Evolutionary conservation across 2,113 vertebrate genomes (phyloP), one percentile per base, ranked within the genome.

Genomic region (Cavia aperea): DNA sequence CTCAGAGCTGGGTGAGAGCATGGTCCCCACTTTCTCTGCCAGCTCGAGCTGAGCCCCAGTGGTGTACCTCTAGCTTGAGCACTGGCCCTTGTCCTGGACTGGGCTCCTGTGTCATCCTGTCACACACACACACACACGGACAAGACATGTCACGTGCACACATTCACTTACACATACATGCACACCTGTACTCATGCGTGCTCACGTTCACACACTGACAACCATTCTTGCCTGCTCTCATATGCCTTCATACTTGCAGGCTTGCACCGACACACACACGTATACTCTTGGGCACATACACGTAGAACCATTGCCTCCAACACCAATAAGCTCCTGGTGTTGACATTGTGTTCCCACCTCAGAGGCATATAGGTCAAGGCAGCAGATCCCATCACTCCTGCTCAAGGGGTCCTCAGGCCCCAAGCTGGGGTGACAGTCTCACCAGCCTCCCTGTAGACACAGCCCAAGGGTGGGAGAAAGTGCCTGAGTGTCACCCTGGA

Each of bases 101-200:
- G 2, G 33, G 33, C 83, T 31, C 39, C 77, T 78, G 7, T 82
- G 43, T 33, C 33, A 19, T 56, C 43, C 2, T 39, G 14, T 16
- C 21, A 7, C 72, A 29, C 3, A 11, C 23, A 63, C 43, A 39
- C 39, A 62, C 24, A 60, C 39, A 31, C 73, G 29, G 4, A 43
- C 18, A 24, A 33, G 36, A 31, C 81, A 46, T 33, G 26, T 83
- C 8, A 26, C 6, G 33, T 70, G 31, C 36, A 75, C 12, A 46
- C n/a, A 39, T n/a, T 56, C 84, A 70, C 26, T 26, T 4, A 15
- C 75, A 31, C 3, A 15, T 23, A 43, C 39, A 62, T 29, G 9
- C 56, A 54, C 3, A 7, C 70, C 4, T 14, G 10, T 39, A 2
- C 31, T 26, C 12, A 11, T 5, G 43, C 33, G 54, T 6, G 1